These are phyloP conservation scores for Anarrhichthys ocellatus DNA, from an alignment of 2,113 vertebrate species.

Conservation along the genomic window DNA sequence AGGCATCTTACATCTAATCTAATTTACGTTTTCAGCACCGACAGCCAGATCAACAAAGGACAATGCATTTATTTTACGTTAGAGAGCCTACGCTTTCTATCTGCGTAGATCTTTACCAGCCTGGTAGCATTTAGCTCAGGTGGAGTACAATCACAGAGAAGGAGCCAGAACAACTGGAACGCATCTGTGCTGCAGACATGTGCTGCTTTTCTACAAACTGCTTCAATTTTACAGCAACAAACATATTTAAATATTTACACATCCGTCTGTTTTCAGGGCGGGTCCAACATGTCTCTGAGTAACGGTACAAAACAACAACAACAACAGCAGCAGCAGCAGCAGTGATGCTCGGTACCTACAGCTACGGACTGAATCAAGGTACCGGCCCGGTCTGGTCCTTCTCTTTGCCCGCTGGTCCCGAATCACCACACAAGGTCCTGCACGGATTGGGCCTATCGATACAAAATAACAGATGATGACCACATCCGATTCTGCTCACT, in stretches of 20 bases:
- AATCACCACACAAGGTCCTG: neutral
- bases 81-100: neutral
- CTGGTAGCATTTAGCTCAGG: constrained; percentile 36
- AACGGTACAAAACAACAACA: neutral
- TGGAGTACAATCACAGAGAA: neutral
- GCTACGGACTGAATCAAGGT: neutral
- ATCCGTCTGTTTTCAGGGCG: constrained; percentile 12
- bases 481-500: constrained; percentile 19
- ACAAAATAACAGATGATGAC: constrained; percentile 6
- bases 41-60: neutral
- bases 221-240: neutral
- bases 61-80: neutral
- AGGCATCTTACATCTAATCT: neutral
- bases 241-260: neutral
- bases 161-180: neutral
- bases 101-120: neutral
- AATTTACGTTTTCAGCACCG: neutral
- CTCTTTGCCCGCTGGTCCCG: neutral
- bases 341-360: constrained; percentile 40
- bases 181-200: neutral
- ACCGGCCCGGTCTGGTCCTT: neutral
- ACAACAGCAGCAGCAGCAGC: neutral
- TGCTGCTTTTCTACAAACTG: neutral
- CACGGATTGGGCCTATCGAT: constrained; percentile 3
- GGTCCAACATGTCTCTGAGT: constrained; percentile 8